Percentiles rank a stretch among this genome's conserved stretches.
Evolutionary conservation across 1,140 invertebrate genomes (phyloP).

Genomic region (Nomia melanderi): DNA sequence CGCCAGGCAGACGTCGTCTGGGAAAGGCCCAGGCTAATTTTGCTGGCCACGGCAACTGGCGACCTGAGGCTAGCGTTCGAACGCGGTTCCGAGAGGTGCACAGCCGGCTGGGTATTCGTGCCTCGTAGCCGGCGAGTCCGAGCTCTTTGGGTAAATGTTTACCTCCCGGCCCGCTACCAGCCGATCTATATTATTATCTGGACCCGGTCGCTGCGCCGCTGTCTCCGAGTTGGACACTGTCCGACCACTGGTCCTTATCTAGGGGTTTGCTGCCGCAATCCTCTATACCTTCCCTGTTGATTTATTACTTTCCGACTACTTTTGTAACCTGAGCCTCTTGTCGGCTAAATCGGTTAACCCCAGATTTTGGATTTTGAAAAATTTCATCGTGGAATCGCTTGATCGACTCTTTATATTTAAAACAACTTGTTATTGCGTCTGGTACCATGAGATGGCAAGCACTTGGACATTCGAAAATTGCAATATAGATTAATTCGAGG

Average conservation of each 20-base stretch:
- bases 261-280: neutral
- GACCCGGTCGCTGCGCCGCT: neutral
- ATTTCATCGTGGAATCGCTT: no score
- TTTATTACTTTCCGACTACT: neutral
- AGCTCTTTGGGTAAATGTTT: slow-evolving; percentile 51
- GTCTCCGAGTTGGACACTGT: slow-evolving; percentile 8
- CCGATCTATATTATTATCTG: slow-evolving; percentile 36
- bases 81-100: slow-evolving; percentile 50
- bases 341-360: no score
- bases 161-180: slow-evolving; percentile 14
- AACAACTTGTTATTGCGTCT: no score
- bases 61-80: slow-evolving; percentile 44
- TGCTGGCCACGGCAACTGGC: slow-evolving; percentile 54
- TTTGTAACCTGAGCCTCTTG: neutral
- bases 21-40: slow-evolving; percentile 72
- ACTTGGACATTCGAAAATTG: no score
- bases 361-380: no score
- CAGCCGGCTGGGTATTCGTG: slow-evolving; percentile 39
- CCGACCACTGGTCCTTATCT: slow-evolving; percentile 30
- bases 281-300: neutral
- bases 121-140: slow-evolving; percentile 26
- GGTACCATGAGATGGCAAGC: no score
- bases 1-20: slow-evolving; percentile 62
- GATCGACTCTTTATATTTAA: no score
- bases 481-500: no score